Conservation (phyloP, 2,888 invertebrate species). For the Aphodius granarius region DNA sequence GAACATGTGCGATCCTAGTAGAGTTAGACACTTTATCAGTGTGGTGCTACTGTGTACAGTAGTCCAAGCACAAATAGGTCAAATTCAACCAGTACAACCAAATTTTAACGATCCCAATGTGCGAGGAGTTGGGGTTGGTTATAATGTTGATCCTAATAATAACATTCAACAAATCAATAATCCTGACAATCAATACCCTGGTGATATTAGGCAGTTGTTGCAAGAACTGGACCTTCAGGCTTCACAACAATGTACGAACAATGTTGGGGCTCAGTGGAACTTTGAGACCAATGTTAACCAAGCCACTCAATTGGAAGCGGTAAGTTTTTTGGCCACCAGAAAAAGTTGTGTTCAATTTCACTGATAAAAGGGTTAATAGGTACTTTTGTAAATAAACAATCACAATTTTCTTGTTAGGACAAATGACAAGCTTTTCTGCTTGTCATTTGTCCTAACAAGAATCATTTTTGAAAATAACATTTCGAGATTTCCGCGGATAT, state of each 20-base stretch:
- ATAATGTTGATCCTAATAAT: conserved; percentile 26
- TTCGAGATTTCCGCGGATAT: too few species aligned
- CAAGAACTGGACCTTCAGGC: conserved; percentile 74
- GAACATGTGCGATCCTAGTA: conserved; percentile 47
- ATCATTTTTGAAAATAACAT: too few species aligned
- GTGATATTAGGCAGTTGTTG: conserved; percentile 61
- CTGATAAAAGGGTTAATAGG: too few species aligned
- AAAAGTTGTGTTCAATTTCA: too few species aligned
- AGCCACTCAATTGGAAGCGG: conserved; percentile 79
- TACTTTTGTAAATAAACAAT: too few species aligned
- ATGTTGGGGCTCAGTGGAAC: conserved; percentile 88
- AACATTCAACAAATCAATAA: not conserved
- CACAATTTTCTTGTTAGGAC: too few species aligned
- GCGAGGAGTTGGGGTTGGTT: conserved; percentile 22
- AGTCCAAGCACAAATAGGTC: conserved; percentile 28
- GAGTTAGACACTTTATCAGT: conserved; percentile 36
- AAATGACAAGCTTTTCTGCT: too few species aligned
- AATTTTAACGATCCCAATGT: conserved; percentile 17
- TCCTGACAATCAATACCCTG: conserved; percentile 24
- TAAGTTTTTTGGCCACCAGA: too few species aligned
- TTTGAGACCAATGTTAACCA: conserved; percentile 88
- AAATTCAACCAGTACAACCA: too few species aligned
- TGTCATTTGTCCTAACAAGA: too few species aligned
- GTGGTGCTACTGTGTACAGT: conserved; percentile 16
- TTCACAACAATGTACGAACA: conserved; percentile 79